A percentile compares a stretch with the other conserved stretches of the same genome.
Conservation (phyloP, 2,113 vertebrate genomes). For the Merops nubicus region DNA sequence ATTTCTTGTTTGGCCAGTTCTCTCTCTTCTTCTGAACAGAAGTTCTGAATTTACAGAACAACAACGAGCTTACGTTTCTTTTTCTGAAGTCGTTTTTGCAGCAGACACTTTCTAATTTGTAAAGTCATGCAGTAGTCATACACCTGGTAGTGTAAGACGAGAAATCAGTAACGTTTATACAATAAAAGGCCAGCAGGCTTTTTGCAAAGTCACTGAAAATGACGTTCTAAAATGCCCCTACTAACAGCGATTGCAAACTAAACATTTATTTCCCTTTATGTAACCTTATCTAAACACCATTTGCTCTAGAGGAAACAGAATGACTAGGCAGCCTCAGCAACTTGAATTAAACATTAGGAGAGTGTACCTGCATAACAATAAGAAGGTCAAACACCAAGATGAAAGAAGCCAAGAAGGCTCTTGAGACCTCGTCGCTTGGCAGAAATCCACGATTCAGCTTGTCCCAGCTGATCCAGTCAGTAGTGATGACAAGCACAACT, state of each 20-base stretch:
- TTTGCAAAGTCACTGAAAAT: constrained; percentile 2
- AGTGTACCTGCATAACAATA: constrained; percentile 96
- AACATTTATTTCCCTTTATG: neutral
- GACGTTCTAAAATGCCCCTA: neutral
- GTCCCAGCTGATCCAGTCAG: constrained; percentile 99
- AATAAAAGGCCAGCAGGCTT: neutral
- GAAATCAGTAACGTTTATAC: neutral
- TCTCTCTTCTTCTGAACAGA: neutral
- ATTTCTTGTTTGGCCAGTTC: neutral
- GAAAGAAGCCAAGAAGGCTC: constrained; percentile 97
- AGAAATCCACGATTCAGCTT: constrained; percentile 95
- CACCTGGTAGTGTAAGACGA: neutral
- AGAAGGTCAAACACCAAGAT: constrained; percentile 99
- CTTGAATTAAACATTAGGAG: constrained; percentile 50
- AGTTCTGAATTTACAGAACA: constrained; percentile 34
- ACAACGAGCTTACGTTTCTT: neutral
- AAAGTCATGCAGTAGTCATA: neutral
- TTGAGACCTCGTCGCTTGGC: constrained; percentile 96
- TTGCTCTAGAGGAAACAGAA: neutral
- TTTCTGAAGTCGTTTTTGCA: neutral
- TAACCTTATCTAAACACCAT: neutral
- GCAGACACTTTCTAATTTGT: neutral
- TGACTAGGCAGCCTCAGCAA: neutral
- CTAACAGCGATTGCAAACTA: neutral
- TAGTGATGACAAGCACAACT: constrained; percentile 95